Evolutionary conservation across 2,888 invertebrate genomes (phyloP).

Genomic region (Sericinus montela): DNA sequence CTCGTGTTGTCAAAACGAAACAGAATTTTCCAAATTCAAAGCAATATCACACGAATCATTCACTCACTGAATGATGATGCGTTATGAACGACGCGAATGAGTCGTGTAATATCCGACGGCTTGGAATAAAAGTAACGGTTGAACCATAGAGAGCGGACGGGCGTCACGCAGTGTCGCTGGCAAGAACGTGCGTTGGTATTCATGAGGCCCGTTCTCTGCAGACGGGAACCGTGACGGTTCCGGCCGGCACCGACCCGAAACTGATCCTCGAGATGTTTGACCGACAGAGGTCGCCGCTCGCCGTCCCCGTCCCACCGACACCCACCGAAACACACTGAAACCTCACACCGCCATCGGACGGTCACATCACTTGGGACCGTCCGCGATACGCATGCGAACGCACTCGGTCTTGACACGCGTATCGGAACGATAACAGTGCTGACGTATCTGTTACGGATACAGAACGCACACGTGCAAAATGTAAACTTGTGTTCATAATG

Average conservation of each 20-base stretch:
- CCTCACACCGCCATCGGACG: slow-evolving; percentile 18
- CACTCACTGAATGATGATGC: no score
- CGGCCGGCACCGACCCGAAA: slow-evolving; percentile 77
- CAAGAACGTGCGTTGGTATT: slow-evolving; percentile 74
- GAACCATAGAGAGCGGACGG: slow-evolving; percentile 48
- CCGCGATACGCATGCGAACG: background rate
- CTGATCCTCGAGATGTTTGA: slow-evolving; percentile 78
- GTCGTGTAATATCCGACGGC: no score
- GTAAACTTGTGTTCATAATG: background rate
- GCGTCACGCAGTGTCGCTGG: slow-evolving; percentile 59
- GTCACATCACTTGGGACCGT: background rate
- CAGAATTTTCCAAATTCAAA: background rate
- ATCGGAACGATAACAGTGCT: background rate
- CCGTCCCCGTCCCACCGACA: slow-evolving; percentile 59
- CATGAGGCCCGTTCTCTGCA: slow-evolving; percentile 54
- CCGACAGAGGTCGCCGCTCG: slow-evolving; percentile 65
- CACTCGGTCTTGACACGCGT: background rate
- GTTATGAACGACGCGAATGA: no score
- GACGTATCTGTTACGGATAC: no score
- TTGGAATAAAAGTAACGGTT: slow-evolving; percentile 1
- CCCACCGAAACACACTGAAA: slow-evolving; percentile 43
- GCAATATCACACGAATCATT: no score
- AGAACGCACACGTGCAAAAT: background rate
- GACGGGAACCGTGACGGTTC: slow-evolving; percentile 77
- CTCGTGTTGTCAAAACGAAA: slow-evolving; percentile 45